These are phyloP conservation scores for Protosalanx chinensis DNA, from an alignment of 2,797 vertebrate species.

Conservation along the genomic window DNA sequence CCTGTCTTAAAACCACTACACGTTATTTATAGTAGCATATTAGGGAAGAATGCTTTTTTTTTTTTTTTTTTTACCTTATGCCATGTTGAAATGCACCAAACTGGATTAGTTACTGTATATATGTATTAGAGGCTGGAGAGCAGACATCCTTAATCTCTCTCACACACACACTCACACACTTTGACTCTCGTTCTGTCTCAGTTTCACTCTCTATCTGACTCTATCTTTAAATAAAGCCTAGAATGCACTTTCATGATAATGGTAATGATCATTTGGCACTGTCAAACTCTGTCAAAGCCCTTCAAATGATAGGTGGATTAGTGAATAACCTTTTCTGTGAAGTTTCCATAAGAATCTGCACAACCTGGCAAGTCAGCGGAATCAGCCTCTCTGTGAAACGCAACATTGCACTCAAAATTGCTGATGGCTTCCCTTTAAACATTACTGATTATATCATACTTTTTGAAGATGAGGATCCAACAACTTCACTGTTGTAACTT, in stretches of 20 bases:
- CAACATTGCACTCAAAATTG: constrained; percentile 61
- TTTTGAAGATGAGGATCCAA: not conserved
- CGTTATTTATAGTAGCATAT: not conserved
- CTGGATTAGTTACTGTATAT: not conserved
- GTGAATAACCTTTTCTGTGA: constrained; percentile 30
- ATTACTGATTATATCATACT: constrained; percentile 59
- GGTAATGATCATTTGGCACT: not conserved
- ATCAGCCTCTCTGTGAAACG: constrained; percentile 40
- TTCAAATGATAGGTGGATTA: constrained; percentile 39
- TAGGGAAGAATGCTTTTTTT: not conserved
- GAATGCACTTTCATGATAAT: not conserved
- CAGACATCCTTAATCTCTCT: no score
- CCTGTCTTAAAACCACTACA: no score
- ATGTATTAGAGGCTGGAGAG: not conserved
- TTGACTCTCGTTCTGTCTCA: not conserved
- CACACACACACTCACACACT: no score
- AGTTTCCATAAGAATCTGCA: constrained; percentile 6
- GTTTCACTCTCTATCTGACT: not conserved
- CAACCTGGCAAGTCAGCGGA: constrained; percentile 55
- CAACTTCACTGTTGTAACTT: constrained; percentile 1
- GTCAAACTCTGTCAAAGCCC: not conserved
- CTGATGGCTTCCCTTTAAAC: constrained; percentile 65
- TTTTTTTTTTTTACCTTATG: no score
- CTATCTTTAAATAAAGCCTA: no score
- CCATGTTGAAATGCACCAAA: not conserved